These are phyloP conservation scores for Cyclura pinguis DNA, from an alignment of 2,797 vertebrate genomes.

Conservation along the genomic window DNA sequence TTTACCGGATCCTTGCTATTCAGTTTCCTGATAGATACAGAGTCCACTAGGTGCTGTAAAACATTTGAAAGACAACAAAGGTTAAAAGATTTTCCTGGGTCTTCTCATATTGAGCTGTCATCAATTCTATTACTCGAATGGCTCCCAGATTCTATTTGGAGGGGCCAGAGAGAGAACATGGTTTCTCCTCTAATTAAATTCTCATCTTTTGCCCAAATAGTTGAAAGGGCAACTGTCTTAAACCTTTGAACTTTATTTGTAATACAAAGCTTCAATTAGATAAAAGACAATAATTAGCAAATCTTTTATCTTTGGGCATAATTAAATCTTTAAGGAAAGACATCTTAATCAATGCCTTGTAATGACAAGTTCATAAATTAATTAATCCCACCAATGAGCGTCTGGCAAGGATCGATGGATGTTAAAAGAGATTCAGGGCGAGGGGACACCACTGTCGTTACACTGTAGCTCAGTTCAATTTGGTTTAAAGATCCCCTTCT, in stretches of 20 bases:
- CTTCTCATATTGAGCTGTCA: constrained; percentile 55
- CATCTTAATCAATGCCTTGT: constrained; percentile 93
- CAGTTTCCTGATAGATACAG: constrained; percentile 52
- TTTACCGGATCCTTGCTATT: constrained; percentile 36
- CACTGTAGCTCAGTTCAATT: constrained; percentile 72
- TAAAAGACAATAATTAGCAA: constrained; percentile 98
- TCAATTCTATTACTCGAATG: constrained; percentile 60
- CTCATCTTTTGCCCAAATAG: constrained; percentile 81
- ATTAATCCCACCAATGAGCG: constrained; percentile 93
- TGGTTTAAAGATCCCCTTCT: constrained; percentile 74
- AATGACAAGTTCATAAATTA: constrained; percentile 99
- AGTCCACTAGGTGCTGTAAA: constrained; percentile 50
- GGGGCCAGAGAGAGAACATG: constrained; percentile 72
- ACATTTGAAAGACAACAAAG: constrained; percentile 61
- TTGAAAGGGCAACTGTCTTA: constrained; percentile 89
- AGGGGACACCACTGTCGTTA: constrained; percentile 73
- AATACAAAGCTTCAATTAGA: constrained; percentile 95
- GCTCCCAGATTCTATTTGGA: constrained; percentile 70
- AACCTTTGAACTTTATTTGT: constrained; percentile 94
- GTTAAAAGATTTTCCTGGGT: constrained; percentile 68
- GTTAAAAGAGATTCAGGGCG: constrained; percentile 86
- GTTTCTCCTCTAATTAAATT: constrained; percentile 90
- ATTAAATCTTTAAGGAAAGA: constrained; percentile 96
- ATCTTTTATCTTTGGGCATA: constrained; percentile 97
- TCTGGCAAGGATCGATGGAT: constrained; percentile 89